Percentiles rank a stretch among this genome's conserved stretches.
phyloP scores from a whole-genome alignment of 2,888 invertebrate genomes.

The Sialis fuliginosa region DNA sequence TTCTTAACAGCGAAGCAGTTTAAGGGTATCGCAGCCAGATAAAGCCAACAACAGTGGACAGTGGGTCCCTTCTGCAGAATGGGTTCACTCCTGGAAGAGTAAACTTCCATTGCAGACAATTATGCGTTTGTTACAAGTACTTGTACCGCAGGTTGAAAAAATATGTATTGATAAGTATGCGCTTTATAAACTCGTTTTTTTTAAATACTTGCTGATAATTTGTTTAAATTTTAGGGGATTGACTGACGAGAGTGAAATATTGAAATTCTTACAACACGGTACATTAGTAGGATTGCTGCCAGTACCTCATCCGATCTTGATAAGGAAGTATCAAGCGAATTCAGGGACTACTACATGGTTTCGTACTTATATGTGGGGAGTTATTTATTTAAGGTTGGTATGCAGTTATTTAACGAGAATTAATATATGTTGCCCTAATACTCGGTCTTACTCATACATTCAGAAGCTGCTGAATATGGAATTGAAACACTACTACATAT shows the following conservation, averaged over 20 bases:
- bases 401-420: constrained; percentile 3
- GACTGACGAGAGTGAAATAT: constrained; percentile 97
- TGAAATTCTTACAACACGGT: constrained; percentile 97
- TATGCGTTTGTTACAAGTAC: constrained; percentile 92
- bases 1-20: background rate
- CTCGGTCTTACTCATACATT: no score
- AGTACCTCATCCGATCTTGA: constrained; percentile 97
- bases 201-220: background rate
- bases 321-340: constrained; percentile 97
- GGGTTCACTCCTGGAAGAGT: constrained; percentile 93
- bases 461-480: no score
- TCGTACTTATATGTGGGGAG: constrained; percentile 98
- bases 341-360: constrained; percentile 99
- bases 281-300: constrained; percentile 93
- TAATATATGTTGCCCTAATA: background rate
- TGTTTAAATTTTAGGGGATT: constrained; percentile 49
- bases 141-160: constrained; percentile 99
- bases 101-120: constrained; percentile 97
- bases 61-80: constrained; percentile 90
- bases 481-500: no score
- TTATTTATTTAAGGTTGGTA: constrained; percentile 79
- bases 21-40: background rate
- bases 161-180: constrained; percentile 96
- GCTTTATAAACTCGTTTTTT: background rate
- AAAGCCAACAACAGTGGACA: constrained; percentile 20